Evolutionary conservation across 2,113 vertebrate species (phyloP).

Genomic region (Strigops habroptila): DNA sequence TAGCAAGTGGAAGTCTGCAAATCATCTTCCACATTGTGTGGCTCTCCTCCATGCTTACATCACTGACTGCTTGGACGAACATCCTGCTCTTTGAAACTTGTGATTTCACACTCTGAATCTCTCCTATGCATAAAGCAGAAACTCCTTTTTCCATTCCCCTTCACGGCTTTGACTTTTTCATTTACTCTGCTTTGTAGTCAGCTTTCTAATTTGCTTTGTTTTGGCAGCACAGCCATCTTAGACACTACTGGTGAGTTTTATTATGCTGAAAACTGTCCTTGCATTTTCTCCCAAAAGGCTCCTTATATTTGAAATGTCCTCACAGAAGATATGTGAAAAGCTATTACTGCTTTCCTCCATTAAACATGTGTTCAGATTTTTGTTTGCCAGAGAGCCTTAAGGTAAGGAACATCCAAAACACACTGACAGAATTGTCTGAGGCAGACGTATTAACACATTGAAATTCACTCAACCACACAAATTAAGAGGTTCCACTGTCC

Average conservation of each 20-base stretch:
- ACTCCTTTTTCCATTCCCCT: not conserved
- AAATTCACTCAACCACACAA: not conserved
- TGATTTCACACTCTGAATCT: not conserved
- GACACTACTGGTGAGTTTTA: not conserved
- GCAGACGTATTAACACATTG: not conserved
- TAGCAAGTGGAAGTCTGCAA: not conserved
- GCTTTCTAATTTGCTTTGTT: not conserved
- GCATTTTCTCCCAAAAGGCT: not conserved
- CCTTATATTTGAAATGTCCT: not conserved
- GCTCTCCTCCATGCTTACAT: not conserved
- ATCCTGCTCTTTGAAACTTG: not conserved
- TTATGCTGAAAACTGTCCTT: not conserved
- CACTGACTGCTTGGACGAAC: not conserved
- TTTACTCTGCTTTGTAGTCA: not conserved
- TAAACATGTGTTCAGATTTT: not conserved
- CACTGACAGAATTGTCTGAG: not conserved
- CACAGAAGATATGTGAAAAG: not conserved
- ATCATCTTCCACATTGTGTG: not conserved
- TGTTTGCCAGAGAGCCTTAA: not conserved
- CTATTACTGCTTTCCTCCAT: not conserved
- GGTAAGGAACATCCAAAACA: not conserved
- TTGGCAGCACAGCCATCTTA: not conserved
- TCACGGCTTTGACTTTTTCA: not conserved
- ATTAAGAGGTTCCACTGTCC: not conserved
- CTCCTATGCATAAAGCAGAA: not conserved